Evolutionary conservation across 2,888 invertebrate genomes (phyloP).

Genomic region (Anthophora plumipes): DNA sequence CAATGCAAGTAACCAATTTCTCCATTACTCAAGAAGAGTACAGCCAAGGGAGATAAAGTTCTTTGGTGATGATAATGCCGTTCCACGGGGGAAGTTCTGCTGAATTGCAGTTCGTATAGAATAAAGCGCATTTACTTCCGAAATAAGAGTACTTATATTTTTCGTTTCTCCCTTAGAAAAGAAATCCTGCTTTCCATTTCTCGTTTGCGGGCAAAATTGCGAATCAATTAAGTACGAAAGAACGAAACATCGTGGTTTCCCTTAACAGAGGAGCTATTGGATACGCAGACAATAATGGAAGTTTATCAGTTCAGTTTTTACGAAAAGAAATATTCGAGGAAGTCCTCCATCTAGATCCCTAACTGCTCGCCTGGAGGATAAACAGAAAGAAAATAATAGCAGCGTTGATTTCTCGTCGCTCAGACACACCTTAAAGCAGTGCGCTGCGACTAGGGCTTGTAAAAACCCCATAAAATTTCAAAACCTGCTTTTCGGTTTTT

Average conservation of each 20-base stretch:
- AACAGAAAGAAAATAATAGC: too few relatives aligned
- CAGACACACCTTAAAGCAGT: too few relatives aligned
- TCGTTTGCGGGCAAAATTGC: background rate
- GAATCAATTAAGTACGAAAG: background rate
- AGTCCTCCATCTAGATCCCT: too few relatives aligned
- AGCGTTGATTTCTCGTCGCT: too few relatives aligned
- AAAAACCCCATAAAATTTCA: too few relatives aligned
- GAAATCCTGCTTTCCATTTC: background rate
- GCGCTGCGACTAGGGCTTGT: too few relatives aligned
- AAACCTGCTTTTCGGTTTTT: too few relatives aligned
- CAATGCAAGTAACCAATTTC: background rate
- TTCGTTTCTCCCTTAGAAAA: background rate
- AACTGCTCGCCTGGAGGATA: too few relatives aligned
- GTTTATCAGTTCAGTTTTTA: too few relatives aligned
- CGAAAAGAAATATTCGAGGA: too few relatives aligned
- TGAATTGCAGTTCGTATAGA: background rate
- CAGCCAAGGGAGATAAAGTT: background rate
- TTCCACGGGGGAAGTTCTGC: background rate
- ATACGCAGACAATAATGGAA: too few relatives aligned
- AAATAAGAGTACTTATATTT: conserved; percentile 9
- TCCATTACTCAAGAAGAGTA: background rate
- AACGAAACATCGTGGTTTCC: background rate
- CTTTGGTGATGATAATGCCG: background rate
- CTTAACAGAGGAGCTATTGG: background rate
- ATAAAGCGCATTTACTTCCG: background rate